Percentiles rank a stretch among this genome's conserved stretches.
phyloP scores from a whole-genome alignment of 1,140 invertebrate species.

The Drosophila subpulchrella region DNA sequence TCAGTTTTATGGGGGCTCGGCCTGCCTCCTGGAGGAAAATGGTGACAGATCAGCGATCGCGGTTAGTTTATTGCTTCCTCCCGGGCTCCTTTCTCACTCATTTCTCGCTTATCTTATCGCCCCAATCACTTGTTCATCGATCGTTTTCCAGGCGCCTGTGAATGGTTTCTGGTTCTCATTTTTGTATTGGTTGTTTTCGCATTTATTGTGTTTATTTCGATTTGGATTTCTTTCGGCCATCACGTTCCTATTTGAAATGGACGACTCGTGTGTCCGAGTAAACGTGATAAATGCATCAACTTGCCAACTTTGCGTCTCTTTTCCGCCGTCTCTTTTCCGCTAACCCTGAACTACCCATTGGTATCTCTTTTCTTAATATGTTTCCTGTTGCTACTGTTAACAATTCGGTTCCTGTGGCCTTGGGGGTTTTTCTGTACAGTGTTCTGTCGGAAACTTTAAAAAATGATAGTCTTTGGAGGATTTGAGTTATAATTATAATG shows the following conservation, averaged over 20 bases:
- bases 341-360: no score
- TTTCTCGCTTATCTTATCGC: conserved; percentile 52
- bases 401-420: neutral
- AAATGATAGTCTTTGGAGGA: neutral
- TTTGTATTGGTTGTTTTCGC: conserved; percentile 38
- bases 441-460: neutral
- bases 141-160: conserved; percentile 42
- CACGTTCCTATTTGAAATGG: conserved; percentile 75
- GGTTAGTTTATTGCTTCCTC: conserved; percentile 79
- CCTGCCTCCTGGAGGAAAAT: conserved; percentile 59
- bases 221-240: conserved; percentile 25
- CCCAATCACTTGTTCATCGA: conserved; percentile 36
- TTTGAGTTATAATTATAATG: neutral
- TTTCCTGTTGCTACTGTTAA: neutral
- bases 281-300: conserved; percentile 72
- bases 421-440: neutral
- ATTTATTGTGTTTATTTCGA: conserved; percentile 26
- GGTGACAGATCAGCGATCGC: conserved; percentile 76
- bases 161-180: conserved; percentile 1
- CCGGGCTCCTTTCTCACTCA: conserved; percentile 13
- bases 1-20: conserved; percentile 66
- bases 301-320: conserved; percentile 23
- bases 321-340: neutral
- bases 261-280: conserved; percentile 79
- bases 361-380: neutral